Conservation (phyloP, 2,797 vertebrate genomes). For the Tapera naevia region DNA sequence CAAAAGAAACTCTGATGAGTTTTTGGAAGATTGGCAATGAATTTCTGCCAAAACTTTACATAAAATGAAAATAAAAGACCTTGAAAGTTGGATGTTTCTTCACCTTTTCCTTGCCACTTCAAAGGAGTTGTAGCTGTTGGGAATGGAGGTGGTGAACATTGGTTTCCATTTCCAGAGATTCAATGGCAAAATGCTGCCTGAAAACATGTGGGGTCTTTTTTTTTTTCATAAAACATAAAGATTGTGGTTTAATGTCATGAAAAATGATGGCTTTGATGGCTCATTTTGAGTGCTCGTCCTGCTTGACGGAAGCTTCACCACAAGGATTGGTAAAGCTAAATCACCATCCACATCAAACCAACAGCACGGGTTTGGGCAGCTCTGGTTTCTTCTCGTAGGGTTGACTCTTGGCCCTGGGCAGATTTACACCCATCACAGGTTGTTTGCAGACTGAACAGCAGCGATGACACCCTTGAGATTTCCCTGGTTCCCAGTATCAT, state of each 20-base stretch:
- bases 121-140: neutral
- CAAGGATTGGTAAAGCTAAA: neutral
- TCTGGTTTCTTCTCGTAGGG: neutral
- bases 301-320: neutral
- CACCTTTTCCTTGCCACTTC: neutral
- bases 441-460: neutral
- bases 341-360: neutral
- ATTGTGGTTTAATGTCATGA: neutral
- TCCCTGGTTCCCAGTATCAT: neutral
- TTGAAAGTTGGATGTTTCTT: neutral
- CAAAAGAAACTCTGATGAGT: neutral
- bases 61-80: slow-evolving; percentile 11
- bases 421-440: neutral
- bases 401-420: neutral
- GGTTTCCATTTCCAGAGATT: neutral
- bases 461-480: neutral
- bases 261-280: neutral
- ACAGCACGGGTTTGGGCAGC: neutral
- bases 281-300: neutral
- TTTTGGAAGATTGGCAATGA: slow-evolving; percentile 26
- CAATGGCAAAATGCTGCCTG: neutral
- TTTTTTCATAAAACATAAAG: neutral
- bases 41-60: slow-evolving; percentile 15
- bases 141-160: neutral
- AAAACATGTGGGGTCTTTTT: neutral